Evolutionary conservation across 2,888 invertebrate species (phyloP), one percentile per base, ranked within the genome.

Genomic region (Oscheius sp.): DNA sequence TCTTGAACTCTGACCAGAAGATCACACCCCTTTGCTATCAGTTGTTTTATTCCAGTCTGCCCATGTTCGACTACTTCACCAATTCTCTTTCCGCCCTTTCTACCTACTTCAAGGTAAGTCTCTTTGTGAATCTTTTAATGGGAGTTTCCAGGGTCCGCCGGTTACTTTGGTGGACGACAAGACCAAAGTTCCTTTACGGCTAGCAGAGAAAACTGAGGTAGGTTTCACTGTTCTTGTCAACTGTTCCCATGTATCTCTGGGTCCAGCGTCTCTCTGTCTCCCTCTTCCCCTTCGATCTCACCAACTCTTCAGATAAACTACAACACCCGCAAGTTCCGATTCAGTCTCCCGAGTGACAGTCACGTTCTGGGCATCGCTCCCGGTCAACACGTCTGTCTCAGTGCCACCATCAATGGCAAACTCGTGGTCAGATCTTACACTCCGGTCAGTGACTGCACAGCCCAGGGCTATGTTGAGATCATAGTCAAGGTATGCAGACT

Each of bases 341-440:
- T 99, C 90, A 94, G 93, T 57, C 91, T 99, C 73, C 96, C 97
- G 9, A 93, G 94, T 32, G 90, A 93, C 13, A 92, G 95, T 79
- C 97, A 98, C 91, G 92, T 96, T 73, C 91, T 99, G 77, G 98
- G 96, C n/a, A 88, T 92, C 13, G 92, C 92, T 33, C 78, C 80
- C n/a, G 98, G 98, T n/a, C 96, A 98, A 89, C 98, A 99, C 89
- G 94, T 99, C 78, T 96, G 96, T 91, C 91, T 99, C 85, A 94
- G 94, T 55, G 95, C 95, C 0, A 94, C 93, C 11, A 93, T 97
- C 76, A 93, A 93, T 87, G 95, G 94, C 85, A 94, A 96, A 86
- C 91, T 97, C 57, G 93, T 96, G 37, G 95, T 98, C 84, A 93
- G 99, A 78, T 94, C 98, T 0, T 99, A 99, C 90, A 99, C 99